Evolutionary conservation across 2,888 invertebrate genomes (phyloP).

Genomic region (Coremacera marginata): DNA sequence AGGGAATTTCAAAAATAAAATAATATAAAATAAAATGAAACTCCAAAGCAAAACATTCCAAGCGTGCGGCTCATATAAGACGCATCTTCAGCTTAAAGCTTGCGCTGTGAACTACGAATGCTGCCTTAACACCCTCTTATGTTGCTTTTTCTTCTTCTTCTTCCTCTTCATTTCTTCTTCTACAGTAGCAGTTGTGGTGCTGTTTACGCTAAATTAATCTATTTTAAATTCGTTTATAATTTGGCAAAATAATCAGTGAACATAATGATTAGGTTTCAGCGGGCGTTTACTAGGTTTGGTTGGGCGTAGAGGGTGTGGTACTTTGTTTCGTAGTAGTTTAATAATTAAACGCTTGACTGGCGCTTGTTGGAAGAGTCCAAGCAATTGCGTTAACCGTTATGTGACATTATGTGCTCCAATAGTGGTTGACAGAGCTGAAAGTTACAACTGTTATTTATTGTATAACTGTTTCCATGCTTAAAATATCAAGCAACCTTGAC

Average conservation of each 20-base stretch:
- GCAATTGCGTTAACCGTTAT: no score
- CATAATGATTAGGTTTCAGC: conserved; percentile 42
- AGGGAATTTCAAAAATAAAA: not conserved
- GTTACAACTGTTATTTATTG: no score
- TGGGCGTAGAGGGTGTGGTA: not conserved
- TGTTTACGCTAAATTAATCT: conserved; percentile 67
- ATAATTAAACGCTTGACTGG: not conserved
- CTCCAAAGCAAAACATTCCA: not conserved
- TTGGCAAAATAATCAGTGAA: conserved; percentile 56
- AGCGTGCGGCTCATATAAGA: not conserved
- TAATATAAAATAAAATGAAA: conserved; percentile 1
- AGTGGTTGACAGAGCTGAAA: no score
- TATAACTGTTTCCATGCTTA: no score
- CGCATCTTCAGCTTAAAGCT: no score
- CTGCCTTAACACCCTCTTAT: conserved; percentile 14
- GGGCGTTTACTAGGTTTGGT: not conserved
- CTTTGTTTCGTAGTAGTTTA: not conserved
- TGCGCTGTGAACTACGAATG: conserved; percentile 3
- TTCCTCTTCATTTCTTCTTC: no score
- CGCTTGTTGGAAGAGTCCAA: not conserved
- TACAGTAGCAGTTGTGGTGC: conserved; percentile 40
- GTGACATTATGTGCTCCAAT: no score
- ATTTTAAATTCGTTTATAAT: conserved; percentile 67
- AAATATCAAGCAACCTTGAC: no score
- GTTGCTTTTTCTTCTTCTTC: not conserved